These are phyloP conservation scores for Noctilio leporinus DNA, from an alignment of 2,113 vertebrate species.

Conservation along the genomic window DNA sequence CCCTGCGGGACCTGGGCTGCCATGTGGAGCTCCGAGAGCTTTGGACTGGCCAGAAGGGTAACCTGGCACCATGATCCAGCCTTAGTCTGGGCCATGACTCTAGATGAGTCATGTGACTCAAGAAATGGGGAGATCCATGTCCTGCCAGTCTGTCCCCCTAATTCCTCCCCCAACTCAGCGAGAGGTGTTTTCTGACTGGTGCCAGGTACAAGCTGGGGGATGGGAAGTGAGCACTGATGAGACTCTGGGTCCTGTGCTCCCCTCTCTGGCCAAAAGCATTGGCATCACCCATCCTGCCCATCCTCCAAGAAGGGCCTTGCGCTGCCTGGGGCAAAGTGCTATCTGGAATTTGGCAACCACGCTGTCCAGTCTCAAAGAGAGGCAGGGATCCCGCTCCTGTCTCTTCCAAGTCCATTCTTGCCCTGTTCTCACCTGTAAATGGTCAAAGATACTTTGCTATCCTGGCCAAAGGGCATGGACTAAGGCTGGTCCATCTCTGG, in stretches of 20 bases:
- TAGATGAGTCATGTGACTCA: neutral
- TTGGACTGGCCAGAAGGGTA: slow-evolving; percentile 94
- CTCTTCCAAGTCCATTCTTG: neutral
- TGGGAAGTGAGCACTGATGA: neutral
- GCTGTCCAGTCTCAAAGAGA: neutral
- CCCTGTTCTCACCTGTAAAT: neutral
- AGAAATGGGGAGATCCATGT: neutral
- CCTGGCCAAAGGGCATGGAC: neutral
- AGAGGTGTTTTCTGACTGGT: neutral
- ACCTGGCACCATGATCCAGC: slow-evolving; percentile 82
- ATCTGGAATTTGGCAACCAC: neutral
- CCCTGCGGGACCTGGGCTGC: slow-evolving; percentile 93
- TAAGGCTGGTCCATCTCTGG: neutral
- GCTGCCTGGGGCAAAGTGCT: neutral
- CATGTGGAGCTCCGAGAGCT: slow-evolving; percentile 91
- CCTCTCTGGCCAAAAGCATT: neutral
- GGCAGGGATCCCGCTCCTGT: neutral
- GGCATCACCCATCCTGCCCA: neutral
- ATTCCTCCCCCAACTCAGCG: neutral
- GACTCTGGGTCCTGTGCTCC: neutral
- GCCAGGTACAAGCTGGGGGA: neutral
- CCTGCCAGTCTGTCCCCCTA: neutral
- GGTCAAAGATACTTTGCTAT: neutral
- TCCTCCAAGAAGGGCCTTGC: neutral
- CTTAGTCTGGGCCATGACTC: rapidly evolving